A percentile compares a stretch with the other conserved stretches of the same genome.
Evolutionary conservation across 2,797 vertebrate species (phyloP).

Genomic region (Telmatherina bonti): DNA sequence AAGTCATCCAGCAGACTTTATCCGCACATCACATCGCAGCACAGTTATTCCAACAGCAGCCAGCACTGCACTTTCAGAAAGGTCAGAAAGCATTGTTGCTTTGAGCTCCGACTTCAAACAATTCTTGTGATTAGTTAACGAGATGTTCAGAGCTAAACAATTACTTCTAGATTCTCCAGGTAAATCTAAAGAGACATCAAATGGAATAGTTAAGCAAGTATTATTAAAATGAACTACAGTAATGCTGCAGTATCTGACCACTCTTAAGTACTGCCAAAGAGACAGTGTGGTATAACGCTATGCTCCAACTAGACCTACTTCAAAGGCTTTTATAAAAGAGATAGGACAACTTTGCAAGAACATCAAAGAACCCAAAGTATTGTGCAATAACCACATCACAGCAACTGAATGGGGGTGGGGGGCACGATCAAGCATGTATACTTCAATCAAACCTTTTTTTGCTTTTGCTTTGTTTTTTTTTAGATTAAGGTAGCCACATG

Average conservation of each 20-base stretch:
- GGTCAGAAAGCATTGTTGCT: slow-evolving; percentile 20
- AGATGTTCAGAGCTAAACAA: slow-evolving; percentile 26
- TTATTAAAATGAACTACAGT: slow-evolving; percentile 47
- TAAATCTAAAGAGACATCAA: slow-evolving; percentile 68
- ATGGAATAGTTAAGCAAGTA: slow-evolving; percentile 63
- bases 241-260: slow-evolving; percentile 66
- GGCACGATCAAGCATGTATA: slow-evolving; percentile 28
- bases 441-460: slow-evolving; percentile 42
- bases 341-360: slow-evolving; percentile 68
- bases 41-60: slow-evolving; percentile 12
- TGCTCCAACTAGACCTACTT: slow-evolving; percentile 64
- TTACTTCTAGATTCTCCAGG: slow-evolving; percentile 34
- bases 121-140: slow-evolving; percentile 18
- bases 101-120: slow-evolving; percentile 28
- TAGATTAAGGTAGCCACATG: slow-evolving; percentile 18
- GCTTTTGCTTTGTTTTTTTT: no score
- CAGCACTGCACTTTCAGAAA: slow-evolving; percentile 7
- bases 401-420: slow-evolving; percentile 8
- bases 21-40: slow-evolving; percentile 9
- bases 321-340: slow-evolving; percentile 74
- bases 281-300: slow-evolving; percentile 41
- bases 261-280: slow-evolving; percentile 55
- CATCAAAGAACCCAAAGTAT: slow-evolving; percentile 74
- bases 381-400: slow-evolving; percentile 74
- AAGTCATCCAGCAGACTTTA: slow-evolving; percentile 36